Base-by-base conservation (phyloP, 2,797 vertebrate genomes). In the Onychomys leucogaster region DNA sequence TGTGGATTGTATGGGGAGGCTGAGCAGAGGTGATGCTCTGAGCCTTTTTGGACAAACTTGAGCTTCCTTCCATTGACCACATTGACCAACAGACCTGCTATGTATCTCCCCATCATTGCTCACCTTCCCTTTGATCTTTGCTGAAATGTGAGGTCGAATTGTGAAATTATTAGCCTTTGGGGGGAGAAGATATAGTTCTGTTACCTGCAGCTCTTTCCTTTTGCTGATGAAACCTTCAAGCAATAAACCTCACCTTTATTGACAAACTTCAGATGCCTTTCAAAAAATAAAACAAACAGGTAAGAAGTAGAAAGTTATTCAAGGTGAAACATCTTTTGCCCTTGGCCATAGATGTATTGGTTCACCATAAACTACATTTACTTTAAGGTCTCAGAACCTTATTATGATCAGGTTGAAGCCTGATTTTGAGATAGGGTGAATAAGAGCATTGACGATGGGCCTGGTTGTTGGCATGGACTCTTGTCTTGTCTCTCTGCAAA, bases 271-370 rank as follows among this genome's bases (percentile, higher is more conserved):
- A 88, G 83, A 65, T 1, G 8, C 46, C 69, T 95, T 96, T 93
- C 52, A 85, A 89, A 89, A 92, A 83, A 82, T 27, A 91, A 95
- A 93, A 71, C 32, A 65, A 94, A 92, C 57, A 94, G 69, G 49
- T 85, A 90, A 92, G 63, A 94, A 94, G 88, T 77, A 93, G 57
- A 95, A 65, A 95, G 43, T 92, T 93, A 37, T 89, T 94, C 94
- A 91, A 76, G 75, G 41, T 19, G 34, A 92, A 88, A 95, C 55
- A 84, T n/a, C 85, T 81, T 46, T 95, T 84, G 90, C 95, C 55
- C 41, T 43, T 14, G 65, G 95, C 92, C 4, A 0, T 82, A 49
- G 93, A 82, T 81, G 27, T 95, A 97, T 96, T 75, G 96, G 94
- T 94, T 96, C 65, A 87, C 43, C 55, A 55, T 14, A 57, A 86